Evolutionary conservation across 2,888 invertebrate genomes (phyloP), one percentile per base, ranked within the genome.

Genomic region (Tetanocera ferruginea): DNA sequence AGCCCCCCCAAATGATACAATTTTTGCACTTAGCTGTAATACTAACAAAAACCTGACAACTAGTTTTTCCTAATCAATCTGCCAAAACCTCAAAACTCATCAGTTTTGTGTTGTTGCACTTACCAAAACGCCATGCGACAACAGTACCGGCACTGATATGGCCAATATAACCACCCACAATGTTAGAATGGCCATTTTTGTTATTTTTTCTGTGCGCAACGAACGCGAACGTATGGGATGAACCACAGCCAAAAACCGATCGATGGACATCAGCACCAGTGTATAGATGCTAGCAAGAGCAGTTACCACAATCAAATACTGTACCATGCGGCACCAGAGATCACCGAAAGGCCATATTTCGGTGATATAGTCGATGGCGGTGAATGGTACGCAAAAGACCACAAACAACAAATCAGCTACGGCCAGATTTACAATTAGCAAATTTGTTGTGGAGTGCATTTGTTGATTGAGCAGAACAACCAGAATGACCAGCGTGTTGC

Each of bases 261-360:
- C 98, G 67, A 97, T 89, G 2, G 97, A 96, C 97, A 98, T 98
- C 77, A 98, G 92, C 0, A 98, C 97, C 57, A 98, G 91, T 0
- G 97, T 98, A 90, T 97, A 98, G 8, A 98, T 97, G 82, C 96
- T 96, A 9, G 96, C 96, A 86, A 96, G 96, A 3, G 97, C 97
- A 5, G 96, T 96, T 11, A 97, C 97, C 79, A 96, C 95, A 81
- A 96, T 95, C 84, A 97, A 92, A 87, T 97, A 98, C 88, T 97
- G 97, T 0, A 96, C 95, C 28, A 95, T 93, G 89, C 95, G 95
- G 90, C 97, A 98, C 94, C 96, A 96, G 84, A 93, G 90, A 82
- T 94, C 93, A 1, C 98, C 97, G 86, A 97, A 97, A 0, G 96
- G 96, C 97, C 97, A 98, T 83, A 93, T 92, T 0, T 94, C 92